Evolutionary conservation across 1,140 invertebrate genomes (phyloP).

Genomic region (Ooceraea biroi): DNA sequence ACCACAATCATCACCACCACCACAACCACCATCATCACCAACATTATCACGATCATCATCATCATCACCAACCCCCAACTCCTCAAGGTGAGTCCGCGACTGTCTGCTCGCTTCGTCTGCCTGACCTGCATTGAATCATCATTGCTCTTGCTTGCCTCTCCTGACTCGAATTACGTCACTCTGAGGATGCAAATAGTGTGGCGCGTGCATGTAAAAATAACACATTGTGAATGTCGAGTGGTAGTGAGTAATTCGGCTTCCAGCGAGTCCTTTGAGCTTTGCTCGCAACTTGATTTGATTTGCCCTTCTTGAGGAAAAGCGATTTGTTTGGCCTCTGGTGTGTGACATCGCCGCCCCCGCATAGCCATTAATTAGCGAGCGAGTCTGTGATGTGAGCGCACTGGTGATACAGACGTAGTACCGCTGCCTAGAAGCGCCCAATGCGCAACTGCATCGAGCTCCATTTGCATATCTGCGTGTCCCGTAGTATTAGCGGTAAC

Average conservation of each 20-base stretch:
- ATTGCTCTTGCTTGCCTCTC: slow-evolving; percentile 13
- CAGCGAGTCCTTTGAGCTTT: slow-evolving; percentile 31
- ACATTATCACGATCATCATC: slow-evolving; percentile 81
- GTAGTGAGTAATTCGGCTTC: not conserved
- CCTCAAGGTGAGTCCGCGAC: slow-evolving; percentile 85
- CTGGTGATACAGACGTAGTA: slow-evolving; percentile 56
- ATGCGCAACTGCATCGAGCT: slow-evolving; percentile 37
- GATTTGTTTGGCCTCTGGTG: slow-evolving; percentile 3
- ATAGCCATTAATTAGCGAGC: slow-evolving; percentile 2
- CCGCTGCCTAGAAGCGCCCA: slow-evolving; percentile 15
- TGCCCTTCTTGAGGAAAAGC: slow-evolving; percentile 31
- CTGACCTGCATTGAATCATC: slow-evolving; percentile 10
- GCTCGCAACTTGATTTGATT: not conserved
- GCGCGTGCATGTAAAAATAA: slow-evolving; percentile 34
- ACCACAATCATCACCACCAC: slow-evolving; percentile 80
- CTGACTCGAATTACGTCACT: slow-evolving; percentile 21
- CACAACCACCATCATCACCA: slow-evolving; percentile 80
- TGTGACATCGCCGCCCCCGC: slow-evolving; percentile 16
- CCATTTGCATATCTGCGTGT: slow-evolving; percentile 31
- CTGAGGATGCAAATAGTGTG: slow-evolving; percentile 21
- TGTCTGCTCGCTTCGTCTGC: slow-evolving; percentile 57
- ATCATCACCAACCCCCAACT: slow-evolving; percentile 86
- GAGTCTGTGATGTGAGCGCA: slow-evolving; percentile 30
- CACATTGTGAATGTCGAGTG: not conserved
- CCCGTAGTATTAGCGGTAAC: slow-evolving; percentile 63